A percentile compares a stretch with the other conserved stretches of the same genome.
These are phyloP conservation scores for Pluvialis apricaria DNA, from an alignment of 2,113 vertebrate species.

Conservation along the genomic window DNA sequence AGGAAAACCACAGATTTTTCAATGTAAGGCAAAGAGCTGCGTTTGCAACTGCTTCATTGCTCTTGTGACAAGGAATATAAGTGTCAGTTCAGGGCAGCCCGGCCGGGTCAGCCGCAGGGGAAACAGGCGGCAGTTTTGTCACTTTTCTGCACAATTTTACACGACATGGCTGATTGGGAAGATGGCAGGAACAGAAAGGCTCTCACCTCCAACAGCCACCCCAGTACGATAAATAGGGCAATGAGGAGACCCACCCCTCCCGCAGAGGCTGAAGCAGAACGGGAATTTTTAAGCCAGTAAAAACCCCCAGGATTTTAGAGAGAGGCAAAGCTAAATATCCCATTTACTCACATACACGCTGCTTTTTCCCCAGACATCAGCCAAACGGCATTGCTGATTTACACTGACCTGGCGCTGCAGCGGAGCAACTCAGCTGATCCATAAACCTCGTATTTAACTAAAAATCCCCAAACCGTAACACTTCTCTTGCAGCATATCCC, in stretches of 20 bases:
- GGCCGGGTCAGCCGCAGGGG: not conserved
- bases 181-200: slow-evolving; percentile 5
- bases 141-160: slow-evolving; percentile 53
- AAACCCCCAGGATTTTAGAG: not conserved
- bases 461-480: not conserved
- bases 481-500: not conserved
- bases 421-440: not conserved
- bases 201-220: not conserved
- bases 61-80: slow-evolving; percentile 26
- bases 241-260: not conserved
- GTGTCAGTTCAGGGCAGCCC: not conserved
- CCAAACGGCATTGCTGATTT: not conserved
- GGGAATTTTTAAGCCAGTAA: not conserved
- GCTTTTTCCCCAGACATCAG: not conserved
- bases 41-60: not conserved
- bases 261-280: not conserved
- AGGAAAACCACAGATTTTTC: not conserved
- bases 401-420: not conserved
- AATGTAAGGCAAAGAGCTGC: not conserved
- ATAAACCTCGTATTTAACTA: not conserved
- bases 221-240: not conserved
- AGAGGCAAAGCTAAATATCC: not conserved
- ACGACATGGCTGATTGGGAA: not conserved
- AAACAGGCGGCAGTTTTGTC: not conserved
- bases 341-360: not conserved